Conservation (phyloP, 1,140 invertebrate species). For the Ips nitidus region DNA sequence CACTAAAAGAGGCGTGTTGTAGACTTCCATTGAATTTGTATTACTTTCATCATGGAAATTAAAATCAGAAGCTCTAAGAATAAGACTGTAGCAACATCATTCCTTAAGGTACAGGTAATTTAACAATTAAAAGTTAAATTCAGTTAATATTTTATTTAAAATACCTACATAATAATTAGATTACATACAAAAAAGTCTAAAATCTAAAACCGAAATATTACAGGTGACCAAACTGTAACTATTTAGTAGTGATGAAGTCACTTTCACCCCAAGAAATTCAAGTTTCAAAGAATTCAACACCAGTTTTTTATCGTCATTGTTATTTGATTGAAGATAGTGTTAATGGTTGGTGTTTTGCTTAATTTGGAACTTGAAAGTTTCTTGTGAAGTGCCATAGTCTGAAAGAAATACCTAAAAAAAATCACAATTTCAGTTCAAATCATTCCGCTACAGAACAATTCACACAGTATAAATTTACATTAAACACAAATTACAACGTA, state of each 20-base stretch:
- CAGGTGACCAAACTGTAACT: constrained; percentile 27
- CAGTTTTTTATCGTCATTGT: background rate
- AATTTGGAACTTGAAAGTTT: background rate
- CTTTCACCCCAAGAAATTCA: constrained; percentile 11
- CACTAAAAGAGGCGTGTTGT: no score
- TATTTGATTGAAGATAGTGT: background rate
- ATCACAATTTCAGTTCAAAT: background rate
- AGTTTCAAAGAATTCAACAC: constrained; percentile 13
- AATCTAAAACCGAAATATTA: constrained; percentile 1
- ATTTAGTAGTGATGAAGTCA: background rate
- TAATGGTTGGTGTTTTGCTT: background rate
- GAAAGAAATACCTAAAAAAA: constrained; percentile 14
- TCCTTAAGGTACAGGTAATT: no score
- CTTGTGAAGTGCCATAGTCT: background rate
- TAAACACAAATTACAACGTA: no score
- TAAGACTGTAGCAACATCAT: no score
- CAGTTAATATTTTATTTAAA: no score
- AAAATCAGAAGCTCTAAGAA: no score
- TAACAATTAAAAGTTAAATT: no score
- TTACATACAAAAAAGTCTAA: background rate
- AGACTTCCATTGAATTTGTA: no score
- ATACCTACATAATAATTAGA: no score
- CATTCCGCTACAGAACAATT: constrained; percentile 1
- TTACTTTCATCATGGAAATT: no score
- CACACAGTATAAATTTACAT: background rate